Percentiles rank a stretch among this genome's conserved stretches.
phyloP scores from a whole-genome alignment of 2,797 vertebrate species.

The Crenichthys baileyi region DNA sequence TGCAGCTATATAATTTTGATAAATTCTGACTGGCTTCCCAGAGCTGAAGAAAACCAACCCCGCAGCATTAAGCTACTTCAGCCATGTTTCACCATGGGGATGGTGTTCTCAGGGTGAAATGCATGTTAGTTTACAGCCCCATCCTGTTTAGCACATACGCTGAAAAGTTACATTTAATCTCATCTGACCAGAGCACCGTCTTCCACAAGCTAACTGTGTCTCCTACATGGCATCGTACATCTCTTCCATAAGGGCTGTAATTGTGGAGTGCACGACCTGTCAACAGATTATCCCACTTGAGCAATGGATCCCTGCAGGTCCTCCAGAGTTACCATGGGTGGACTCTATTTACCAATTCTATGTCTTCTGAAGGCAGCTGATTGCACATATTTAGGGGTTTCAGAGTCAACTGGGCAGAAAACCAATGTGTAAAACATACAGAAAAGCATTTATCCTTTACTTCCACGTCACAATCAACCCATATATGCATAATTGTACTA shows the following conservation, averaged over 20 bases:
- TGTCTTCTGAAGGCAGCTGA: background rate
- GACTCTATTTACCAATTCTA: background rate
- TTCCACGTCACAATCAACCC: background rate
- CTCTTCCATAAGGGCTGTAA: background rate
- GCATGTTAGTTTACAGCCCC: too few relatives aligned
- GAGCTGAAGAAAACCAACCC: background rate
- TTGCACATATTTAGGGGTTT: background rate
- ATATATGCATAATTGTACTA: background rate
- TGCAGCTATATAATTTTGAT: background rate
- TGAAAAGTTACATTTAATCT: background rate
- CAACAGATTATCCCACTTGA: background rate
- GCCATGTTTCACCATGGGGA: background rate
- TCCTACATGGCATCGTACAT: background rate
- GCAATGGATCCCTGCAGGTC: background rate
- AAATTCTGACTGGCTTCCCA: background rate
- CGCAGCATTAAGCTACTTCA: background rate
- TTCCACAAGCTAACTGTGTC: background rate
- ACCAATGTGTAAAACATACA: too few relatives aligned
- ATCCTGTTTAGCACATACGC: background rate
- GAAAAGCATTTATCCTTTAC: background rate
- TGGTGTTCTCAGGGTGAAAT: too few relatives aligned
- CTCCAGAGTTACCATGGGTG: background rate
- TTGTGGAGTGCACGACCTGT: background rate
- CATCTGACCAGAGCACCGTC: background rate
- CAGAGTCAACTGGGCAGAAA: too few relatives aligned